Percentiles rank a stretch among this genome's conserved stretches.
phyloP scores from a whole-genome alignment of 2,888 invertebrate species.

The Plagodis pulveraria region DNA sequence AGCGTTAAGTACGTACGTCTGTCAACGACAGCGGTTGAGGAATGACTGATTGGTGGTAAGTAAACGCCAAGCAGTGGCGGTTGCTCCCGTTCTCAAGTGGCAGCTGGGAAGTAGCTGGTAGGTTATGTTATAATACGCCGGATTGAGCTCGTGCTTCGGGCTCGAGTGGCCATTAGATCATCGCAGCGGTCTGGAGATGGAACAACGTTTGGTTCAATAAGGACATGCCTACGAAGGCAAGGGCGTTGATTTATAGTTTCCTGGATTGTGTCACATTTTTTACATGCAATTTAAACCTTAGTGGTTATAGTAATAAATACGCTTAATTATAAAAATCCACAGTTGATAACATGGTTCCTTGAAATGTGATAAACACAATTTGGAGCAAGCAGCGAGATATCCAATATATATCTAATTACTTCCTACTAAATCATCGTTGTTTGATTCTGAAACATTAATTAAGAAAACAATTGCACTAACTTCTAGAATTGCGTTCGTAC shows the following conservation, averaged over 20 bases:
- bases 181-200: constrained; percentile 2
- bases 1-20: constrained; percentile 36
- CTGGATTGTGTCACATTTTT: constrained; percentile 9
- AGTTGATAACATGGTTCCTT: too few species aligned
- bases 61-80: constrained; percentile 1
- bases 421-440: too few species aligned
- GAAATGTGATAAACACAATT: too few species aligned
- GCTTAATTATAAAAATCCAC: too few species aligned
- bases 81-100: constrained; percentile 18
- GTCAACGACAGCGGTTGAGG: constrained; percentile 47
- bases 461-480: too few species aligned
- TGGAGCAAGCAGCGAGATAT: too few species aligned
- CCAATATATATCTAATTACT: too few species aligned
- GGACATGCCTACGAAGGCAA: constrained; percentile 1
- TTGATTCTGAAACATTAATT: too few species aligned
- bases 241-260: constrained; percentile 19
- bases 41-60: constrained; percentile 52
- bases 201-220: constrained; percentile 17
- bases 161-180: constrained; percentile 22
- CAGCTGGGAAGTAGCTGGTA: not conserved
- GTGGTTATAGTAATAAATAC: too few species aligned
- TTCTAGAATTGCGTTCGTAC: too few species aligned
- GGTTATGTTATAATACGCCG: not conserved
- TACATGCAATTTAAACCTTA: too few species aligned
- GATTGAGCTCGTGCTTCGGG: not conserved